Evolutionary conservation across 2,888 invertebrate genomes (phyloP).

Genomic region (Mallateleia sp.): DNA sequence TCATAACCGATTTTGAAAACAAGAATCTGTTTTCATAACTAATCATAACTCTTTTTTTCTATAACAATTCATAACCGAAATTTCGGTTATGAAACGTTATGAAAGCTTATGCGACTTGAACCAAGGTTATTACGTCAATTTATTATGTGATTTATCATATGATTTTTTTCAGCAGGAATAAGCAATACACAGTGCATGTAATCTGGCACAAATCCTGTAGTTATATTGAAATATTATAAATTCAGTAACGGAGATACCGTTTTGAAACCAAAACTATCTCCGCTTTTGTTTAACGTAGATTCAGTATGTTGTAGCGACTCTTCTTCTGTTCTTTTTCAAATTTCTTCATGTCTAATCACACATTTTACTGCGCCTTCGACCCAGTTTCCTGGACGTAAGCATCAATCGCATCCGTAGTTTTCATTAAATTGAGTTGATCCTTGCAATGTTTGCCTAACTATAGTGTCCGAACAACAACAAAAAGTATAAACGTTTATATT

Average conservation of each 20-base stretch:
- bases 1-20: too few relatives aligned
- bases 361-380: not conserved
- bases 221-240: conserved; percentile 65
- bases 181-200: conserved; percentile 67
- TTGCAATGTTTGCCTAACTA: not conserved
- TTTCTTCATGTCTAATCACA: not conserved
- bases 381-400: too few relatives aligned
- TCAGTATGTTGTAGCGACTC: conserved; percentile 8
- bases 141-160: too few relatives aligned
- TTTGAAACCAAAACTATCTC: conserved; percentile 37
- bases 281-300: not conserved
- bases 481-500: conserved; percentile 4
- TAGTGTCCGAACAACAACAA: conserved; percentile 6
- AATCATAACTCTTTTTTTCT: too few relatives aligned
- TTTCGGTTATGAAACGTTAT: too few relatives aligned
- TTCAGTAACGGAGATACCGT: conserved; percentile 32
- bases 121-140: too few relatives aligned
- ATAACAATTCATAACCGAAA: too few relatives aligned
- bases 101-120: too few relatives aligned
- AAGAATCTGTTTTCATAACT: too few relatives aligned
- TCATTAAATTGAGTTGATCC: too few relatives aligned
- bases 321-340: not conserved
- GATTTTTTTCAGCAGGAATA: too few relatives aligned
- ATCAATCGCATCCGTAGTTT: too few relatives aligned
- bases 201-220: conserved; percentile 59